Percentiles rank a stretch among this genome's conserved stretches.
phyloP scores from a whole-genome alignment of 2,797 vertebrate genomes.

The Sebastes trivittatus region DNA sequence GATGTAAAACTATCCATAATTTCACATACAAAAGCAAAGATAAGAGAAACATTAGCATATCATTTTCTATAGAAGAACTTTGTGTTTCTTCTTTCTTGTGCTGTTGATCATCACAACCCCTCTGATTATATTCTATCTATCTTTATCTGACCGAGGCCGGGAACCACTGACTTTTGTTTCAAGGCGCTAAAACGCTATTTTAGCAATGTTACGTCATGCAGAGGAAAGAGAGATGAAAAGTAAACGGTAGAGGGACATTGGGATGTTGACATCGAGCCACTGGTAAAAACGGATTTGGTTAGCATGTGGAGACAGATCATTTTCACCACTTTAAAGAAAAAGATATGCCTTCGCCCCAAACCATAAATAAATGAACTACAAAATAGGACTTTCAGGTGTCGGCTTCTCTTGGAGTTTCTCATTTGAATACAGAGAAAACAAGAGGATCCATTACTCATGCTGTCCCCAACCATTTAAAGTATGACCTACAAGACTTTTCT shows the following conservation, averaged over 20 bases:
- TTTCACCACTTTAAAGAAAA: constrained; percentile 23
- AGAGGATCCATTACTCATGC: neutral
- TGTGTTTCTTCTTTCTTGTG: neutral
- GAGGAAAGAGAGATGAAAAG: neutral
- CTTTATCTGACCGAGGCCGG: neutral
- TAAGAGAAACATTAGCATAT: neutral
- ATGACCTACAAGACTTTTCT: constrained; percentile 52
- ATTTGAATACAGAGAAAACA: constrained; percentile 16
- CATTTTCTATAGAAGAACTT: neutral
- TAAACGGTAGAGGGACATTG: neutral
- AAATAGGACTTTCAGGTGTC: constrained; percentile 15
- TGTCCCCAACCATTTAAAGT: neutral
- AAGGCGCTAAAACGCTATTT: constrained; percentile 21
- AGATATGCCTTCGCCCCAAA: constrained; percentile 4
- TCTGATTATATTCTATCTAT: neutral
- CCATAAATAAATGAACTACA: constrained; percentile 24
- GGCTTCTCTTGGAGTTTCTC: constrained; percentile 13
- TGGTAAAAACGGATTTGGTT: neutral
- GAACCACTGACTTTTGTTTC: constrained; percentile 11
- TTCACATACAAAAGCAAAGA: constrained; percentile 2
- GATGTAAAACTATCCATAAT: neutral
- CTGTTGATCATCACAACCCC: neutral
- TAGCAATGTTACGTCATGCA: constrained; percentile 4
- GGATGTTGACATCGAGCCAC: neutral
- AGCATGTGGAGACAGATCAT: neutral